These are phyloP conservation scores for Xiphorhynchus elegans DNA, from an alignment of 2,113 vertebrate genomes.

Conservation along the genomic window DNA sequence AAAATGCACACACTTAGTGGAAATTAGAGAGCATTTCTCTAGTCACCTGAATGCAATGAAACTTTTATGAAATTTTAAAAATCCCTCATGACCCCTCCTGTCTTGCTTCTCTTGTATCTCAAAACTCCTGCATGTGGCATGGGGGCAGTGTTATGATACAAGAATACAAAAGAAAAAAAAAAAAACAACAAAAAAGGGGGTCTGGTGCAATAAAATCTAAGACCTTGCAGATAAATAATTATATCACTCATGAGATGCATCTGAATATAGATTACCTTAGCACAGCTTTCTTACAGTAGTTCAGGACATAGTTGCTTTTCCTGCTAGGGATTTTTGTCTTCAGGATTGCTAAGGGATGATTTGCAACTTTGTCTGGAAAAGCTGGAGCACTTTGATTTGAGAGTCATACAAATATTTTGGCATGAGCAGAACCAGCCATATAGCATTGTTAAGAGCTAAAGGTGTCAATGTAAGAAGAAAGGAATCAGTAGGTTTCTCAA, in stretches of 20 bases:
- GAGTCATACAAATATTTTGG: not conserved
- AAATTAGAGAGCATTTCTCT: not conserved
- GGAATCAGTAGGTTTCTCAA: not conserved
- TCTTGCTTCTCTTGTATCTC: not conserved
- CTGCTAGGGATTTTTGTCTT: not conserved
- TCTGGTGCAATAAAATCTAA: not conserved
- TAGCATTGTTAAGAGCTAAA: not conserved
- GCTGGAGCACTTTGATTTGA: not conserved
- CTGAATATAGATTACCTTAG: not conserved
- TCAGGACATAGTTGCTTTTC: not conserved
- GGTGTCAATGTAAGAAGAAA: not conserved
- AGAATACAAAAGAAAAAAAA: not conserved
- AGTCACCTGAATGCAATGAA: not conserved
- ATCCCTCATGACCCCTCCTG: not conserved
- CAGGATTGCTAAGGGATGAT: not conserved
- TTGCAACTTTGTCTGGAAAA: not conserved
- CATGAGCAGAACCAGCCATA: not conserved
- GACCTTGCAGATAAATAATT: not conserved
- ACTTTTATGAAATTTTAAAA: not conserved
- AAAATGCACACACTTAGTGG: not conserved
- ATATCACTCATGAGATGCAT: not conserved
- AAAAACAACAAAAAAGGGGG: not conserved
- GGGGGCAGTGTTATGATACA: not conserved
- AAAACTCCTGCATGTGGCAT: not conserved
- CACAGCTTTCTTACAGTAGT: not conserved